Base-by-base conservation (phyloP, 92 coral and sea anemone genomes). In the Pocillopora meandrina region DNA sequence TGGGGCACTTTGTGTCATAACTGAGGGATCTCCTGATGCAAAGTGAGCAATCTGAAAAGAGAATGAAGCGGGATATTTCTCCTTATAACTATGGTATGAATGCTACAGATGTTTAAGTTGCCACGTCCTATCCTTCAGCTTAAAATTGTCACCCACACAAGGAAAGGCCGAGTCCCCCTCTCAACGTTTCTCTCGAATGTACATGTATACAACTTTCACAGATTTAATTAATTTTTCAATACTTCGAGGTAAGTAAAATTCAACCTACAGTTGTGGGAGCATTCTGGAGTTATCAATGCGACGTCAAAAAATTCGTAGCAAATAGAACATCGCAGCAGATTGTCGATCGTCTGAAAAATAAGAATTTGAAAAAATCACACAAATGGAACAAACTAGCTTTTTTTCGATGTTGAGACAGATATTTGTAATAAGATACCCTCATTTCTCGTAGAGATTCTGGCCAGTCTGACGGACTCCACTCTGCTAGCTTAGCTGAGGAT, bases 251-350 rank as follows among this genome's bases (percentile, higher is more conserved):
- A 1, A 16, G 62, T 59, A 59, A 33, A 35, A 73, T 66, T 67
- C 13, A 57, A 90, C 98, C 94, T 76, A 96, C 98, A 96, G 82
- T 90, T 96, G 77, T 96, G 98, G 9, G 96, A 90, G 72, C 98
- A 96, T 36, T 85, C 94, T 49, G 95, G 98, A 60, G 94, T 67
- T 70, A 91, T 82, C 83, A 95, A 83, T 12, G 98, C 94, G n/a
- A 84, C 89, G 63, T 89, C 85, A 86, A 96, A 96, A 77, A 66
- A 96, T 79, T 96, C 98, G 71, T 87, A 92, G 74, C 98, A 96
- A 76, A 96, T 94, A 21, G 98, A 94, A 56, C 98, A 96, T 74
- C 98, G 84, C 16, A 96, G 75, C 31, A 96, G 82, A 85, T 90
- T 92, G 88, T 96, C 98, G 77, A 96, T 96, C 59, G 87, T 92